Evolutionary conservation across 2,797 vertebrate species (phyloP), one percentile per base, ranked within the genome.

Genomic region (Neosilurus mollespiculum): DNA sequence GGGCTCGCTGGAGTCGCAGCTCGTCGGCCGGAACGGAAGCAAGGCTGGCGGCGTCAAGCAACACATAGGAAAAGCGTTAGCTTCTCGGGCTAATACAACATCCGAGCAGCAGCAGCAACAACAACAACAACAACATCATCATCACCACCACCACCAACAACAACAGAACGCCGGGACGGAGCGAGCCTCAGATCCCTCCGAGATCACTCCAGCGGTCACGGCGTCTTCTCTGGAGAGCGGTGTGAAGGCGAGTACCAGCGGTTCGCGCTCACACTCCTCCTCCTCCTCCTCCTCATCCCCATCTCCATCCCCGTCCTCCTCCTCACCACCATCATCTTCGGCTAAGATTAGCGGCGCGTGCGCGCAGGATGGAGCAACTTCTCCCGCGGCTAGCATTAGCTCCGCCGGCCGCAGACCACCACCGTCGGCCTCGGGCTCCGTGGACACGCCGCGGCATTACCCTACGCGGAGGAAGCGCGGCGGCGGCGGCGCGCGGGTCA

Each of bases 1-100:
- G 89, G 95, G 95, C 87, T 96, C 95, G 0, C 85, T 96, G 90
- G 95, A 96, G 92, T 96, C 96, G 62, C 95, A 96, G 93, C 94
- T 96, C 37, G 88, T 93, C 12, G 94, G 94, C 53, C 93, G 94
- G 84, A 93, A 90, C n/a, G 65, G 64, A 26, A 81, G 14, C 92
- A 93, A 49, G 89, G 91, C 88, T 51, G 61, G 78, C 15, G 86
- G 89, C 84, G 93, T 91, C 84, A 95, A 94, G 88, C 93, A 94
- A 90, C 94, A 94, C 93, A 91, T 92, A 86, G 93, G 92, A 82
- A 94, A 93, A 93, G 89, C 92, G 90, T 91, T 94, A 88, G 88
- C 92, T 93, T 93, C 92, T 92, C 92, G 91, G 89, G 90, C 90
- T 81, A 81, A 51, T 72, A 59, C 37, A 30, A 53, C 93, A 90